Base-by-base conservation (phyloP, 92 coral and sea anemone species). In the Epizoanthus rinbou region DNA sequence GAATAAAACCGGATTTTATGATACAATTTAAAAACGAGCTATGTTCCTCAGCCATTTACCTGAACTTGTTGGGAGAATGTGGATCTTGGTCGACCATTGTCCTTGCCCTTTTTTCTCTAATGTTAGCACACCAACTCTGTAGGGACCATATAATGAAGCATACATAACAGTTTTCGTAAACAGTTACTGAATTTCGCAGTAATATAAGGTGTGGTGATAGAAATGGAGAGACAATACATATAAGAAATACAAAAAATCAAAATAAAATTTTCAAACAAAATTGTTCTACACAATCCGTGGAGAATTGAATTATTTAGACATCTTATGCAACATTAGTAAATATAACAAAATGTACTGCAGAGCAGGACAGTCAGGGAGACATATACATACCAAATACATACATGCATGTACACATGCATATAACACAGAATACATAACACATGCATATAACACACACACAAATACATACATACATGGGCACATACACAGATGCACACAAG, bases 91-190 rank as follows among this genome's bases (percentile, higher is more conserved):
- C 92, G 19, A 93, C 85, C 82, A 80, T 72, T 3, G 83, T 76
- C 19, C 23, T 86, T 4, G 97, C 97, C 14, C 23, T 63, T 50
- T 90, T 86, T 28, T 84, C 71, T 73, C 97, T 84, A 2, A 93
- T 87, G 57, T 84, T 86, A 2, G 94, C 97, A 75, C 97, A 93
- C 97, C 97, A 93, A 76, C 84, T 87, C 97, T 93, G 85, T 57
- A 71, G 39, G 21, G 56, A 35, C 62, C 65, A 15, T 31, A 43
- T 24, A 59, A 9, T 18, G 37, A 31, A 43, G n/a, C 39, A 19
- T 21, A 63, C 13, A 19, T 41, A 31, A n/a, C 14, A 69, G 4
- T 17, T n/a, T 41, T 41, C 13, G 10, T 6, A 10, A 5, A 1
- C 16, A 23, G 4, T 7, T 14, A n/a, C 17, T 8, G 16, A 25